phyloP scores from a whole-genome alignment of 2,797 vertebrate genomes.

The Salmo trutta region DNA sequence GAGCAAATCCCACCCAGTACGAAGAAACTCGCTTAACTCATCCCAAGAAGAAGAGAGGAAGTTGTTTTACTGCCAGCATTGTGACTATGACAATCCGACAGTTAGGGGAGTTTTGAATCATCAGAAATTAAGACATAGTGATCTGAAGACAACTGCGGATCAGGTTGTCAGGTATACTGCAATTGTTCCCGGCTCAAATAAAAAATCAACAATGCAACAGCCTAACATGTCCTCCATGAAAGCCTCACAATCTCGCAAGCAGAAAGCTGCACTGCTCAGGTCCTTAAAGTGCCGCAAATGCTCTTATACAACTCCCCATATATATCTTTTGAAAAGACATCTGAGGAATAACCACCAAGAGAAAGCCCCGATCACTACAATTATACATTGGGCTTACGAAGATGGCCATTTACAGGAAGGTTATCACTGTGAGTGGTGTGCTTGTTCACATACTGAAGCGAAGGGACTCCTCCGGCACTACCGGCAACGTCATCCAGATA shows the following conservation, averaged over 20 bases:
- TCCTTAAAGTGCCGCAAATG: conserved; percentile 82
- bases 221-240: neutral
- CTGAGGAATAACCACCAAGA: conserved; percentile 76
- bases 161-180: neutral
- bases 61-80: conserved; percentile 53
- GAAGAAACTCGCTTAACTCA: neutral
- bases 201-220: conserved; percentile 6
- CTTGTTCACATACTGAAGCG: conserved; percentile 79
- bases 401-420: conserved; percentile 79
- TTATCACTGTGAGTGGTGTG: conserved; percentile 88
- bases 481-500: conserved; percentile 77
- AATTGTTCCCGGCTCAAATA: neutral
- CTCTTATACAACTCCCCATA: conserved; percentile 73
- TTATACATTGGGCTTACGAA: conserved; percentile 78
- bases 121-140: conserved; percentile 50
- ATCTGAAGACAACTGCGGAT: conserved; percentile 6
- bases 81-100: conserved; percentile 41
- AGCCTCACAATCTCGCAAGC: neutral
- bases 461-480: conserved; percentile 79
- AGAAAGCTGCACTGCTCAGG: conserved; percentile 28
- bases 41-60: neutral
- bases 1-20: conserved; percentile 54
- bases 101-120: conserved; percentile 54
- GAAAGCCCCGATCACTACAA: conserved; percentile 70
- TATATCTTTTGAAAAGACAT: conserved; percentile 82